Conservation (phyloP, 2,888 invertebrate genomes). For the Dichetophora obliterata region DNA sequence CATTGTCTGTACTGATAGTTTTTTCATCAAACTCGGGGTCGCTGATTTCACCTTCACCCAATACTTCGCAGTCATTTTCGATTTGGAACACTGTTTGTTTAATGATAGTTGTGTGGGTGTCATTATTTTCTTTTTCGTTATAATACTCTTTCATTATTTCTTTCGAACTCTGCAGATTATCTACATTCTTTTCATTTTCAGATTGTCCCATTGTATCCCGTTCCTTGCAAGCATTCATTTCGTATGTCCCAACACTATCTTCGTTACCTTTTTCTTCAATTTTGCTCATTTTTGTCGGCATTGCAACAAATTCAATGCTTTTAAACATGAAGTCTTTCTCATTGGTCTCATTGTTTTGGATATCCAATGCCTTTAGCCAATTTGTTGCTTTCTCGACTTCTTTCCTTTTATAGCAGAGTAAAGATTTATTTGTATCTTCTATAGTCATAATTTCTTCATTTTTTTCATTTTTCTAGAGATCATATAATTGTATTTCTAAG, state of each 20-base stretch:
- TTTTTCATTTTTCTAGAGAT: background rate
- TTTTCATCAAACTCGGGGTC: too few relatives aligned
- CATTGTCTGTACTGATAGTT: background rate
- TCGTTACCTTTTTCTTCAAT: background rate
- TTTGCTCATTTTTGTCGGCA: background rate
- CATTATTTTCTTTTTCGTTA: background rate
- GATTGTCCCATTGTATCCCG: background rate
- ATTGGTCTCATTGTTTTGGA: background rate
- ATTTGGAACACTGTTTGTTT: too few relatives aligned
- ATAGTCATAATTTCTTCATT: background rate
- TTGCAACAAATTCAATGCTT: background rate
- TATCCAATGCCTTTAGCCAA: background rate
- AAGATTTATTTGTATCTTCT: background rate
- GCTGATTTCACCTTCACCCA: too few relatives aligned
- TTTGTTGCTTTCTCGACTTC: background rate
- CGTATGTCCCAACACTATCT: background rate
- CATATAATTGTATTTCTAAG: too few relatives aligned
- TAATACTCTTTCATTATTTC: background rate
- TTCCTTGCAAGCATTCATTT: background rate
- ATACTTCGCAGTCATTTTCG: too few relatives aligned
- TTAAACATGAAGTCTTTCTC: background rate
- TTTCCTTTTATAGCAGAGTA: too few relatives aligned
- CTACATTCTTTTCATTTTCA: background rate
- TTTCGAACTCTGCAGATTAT: background rate
- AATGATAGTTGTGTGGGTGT: too few relatives aligned